Percentiles rank a stretch among this genome's conserved stretches.
phyloP scores from a whole-genome alignment of 1,140 invertebrate species.

The Drosophila tristis region DNA sequence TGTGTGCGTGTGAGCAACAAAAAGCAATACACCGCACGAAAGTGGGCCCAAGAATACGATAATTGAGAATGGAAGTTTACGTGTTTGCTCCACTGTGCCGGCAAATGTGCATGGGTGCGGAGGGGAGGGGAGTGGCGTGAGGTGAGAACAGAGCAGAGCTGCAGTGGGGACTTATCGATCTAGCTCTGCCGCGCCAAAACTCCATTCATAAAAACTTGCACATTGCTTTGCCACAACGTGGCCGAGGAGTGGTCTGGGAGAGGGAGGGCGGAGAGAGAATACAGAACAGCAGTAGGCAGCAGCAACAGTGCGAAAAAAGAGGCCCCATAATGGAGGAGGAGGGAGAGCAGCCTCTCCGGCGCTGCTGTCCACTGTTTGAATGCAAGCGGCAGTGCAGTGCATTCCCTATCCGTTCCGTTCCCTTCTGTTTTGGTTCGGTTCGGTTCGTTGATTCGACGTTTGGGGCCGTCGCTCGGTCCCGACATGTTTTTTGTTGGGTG shows the following conservation, averaged over 20 bases:
- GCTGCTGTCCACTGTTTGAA: conserved; percentile 45
- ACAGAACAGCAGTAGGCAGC: conserved; percentile 41
- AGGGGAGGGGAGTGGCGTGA: conserved; percentile 16
- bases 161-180: conserved; percentile 83
- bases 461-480: conserved; percentile 52
- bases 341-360: too few species aligned
- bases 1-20: conserved; percentile 28
- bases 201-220: conserved; percentile 84
- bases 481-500: conserved; percentile 67
- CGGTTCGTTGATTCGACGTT: conserved; percentile 64
- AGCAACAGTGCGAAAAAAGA: conserved; percentile 62
- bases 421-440: conserved; percentile 42
- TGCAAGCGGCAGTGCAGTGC: conserved; percentile 61
- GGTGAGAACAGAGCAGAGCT: background rate
- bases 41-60: conserved; percentile 23
- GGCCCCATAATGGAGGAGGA: conserved; percentile 45
- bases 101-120: conserved; percentile 5
- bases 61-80: conserved; percentile 23
- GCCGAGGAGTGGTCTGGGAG: conserved; percentile 1
- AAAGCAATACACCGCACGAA: background rate
- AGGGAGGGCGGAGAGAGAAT: conserved; percentile 33
- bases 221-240: conserved; percentile 67
- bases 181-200: conserved; percentile 77
- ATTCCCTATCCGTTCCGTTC: conserved; percentile 11
- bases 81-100: conserved; percentile 54